Evolutionary conservation across 35 echinoderm and acorn worm species (phyloP), one percentile per base, ranked within the genome.

Genomic region (Nesometra sesokonis): DNA sequence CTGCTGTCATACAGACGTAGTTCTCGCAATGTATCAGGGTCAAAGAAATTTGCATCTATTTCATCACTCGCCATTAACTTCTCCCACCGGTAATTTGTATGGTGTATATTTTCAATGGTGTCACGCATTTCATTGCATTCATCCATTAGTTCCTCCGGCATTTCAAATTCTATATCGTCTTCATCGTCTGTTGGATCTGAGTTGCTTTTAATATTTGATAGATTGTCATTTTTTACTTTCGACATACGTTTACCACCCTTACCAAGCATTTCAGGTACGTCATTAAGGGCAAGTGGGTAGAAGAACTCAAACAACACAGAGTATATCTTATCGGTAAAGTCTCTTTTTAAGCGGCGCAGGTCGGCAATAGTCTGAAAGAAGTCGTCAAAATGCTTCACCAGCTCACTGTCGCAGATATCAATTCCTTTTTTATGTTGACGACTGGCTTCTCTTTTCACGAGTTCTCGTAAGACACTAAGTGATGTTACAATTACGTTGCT

Each of bases 361-460:
- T 37, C 0, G 3, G 34, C 81, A 37, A 83, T 83, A 23, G 17
- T 38, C 34, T 83, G 34, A 37, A 83, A 83, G 30, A 83, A 83
- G 81, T 35, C 81, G n/a, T 83, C 37, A 39, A 83, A 83, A 83
- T 83, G 37, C 81, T 83, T 83, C 9, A 83, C 37, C 15, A 30
- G 34, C 15, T 35, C 81, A 29, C 7, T 39, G 23, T 83, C 81
- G 35, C 35, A 30, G n/a, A 37, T 38, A 15, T 35, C 35, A 35
- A 36, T 35, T 30, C 33, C 32, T 11, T 30, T 35, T 83, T 83
- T 83, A 34, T 35, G 78, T 34, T 32, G 34, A 9, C 37, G 34
- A 29, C 17, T 37, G 34, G 35, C 27, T 3, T 36, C 37, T 23
- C 37, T 5, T 37, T 37, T 83, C 11, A 83, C 33, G 23, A 67